These are phyloP conservation scores for Ophonus ardosiacus DNA, from an alignment of 2,888 invertebrate genomes.

Conservation along the genomic window DNA sequence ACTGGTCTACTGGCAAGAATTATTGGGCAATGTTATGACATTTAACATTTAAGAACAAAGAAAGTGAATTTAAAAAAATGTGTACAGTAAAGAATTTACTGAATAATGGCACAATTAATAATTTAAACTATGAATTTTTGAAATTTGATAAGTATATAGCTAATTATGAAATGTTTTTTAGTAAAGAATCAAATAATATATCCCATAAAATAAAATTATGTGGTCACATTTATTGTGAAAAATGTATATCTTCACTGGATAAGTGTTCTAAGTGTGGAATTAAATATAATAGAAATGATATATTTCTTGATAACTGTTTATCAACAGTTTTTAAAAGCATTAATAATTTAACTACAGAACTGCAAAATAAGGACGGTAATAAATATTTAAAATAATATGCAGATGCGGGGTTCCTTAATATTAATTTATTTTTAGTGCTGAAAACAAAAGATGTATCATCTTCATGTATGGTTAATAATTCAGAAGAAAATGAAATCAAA, in stretches of 20 bases:
- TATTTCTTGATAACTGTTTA: constrained; percentile 7
- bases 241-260: neutral
- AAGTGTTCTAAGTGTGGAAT: constrained; percentile 32
- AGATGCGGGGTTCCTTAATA: neutral
- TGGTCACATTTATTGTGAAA: constrained; percentile 28
- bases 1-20: too few relatives aligned
- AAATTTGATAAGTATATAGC: too few relatives aligned
- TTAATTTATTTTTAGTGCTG: neutral
- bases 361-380: neutral
- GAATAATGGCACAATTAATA: neutral
- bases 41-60: too few relatives aligned
- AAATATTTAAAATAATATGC: neutral
- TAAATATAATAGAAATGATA: neutral
- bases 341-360: neutral
- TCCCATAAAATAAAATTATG: constrained; percentile 5
- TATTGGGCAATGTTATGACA: too few relatives aligned
- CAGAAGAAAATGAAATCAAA: constrained; percentile 6
- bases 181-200: neutral
- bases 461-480: neutral
- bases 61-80: too few relatives aligned
- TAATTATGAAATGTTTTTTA: neutral
- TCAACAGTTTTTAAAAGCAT: neutral
- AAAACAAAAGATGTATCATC: neutral
- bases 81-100: too few relatives aligned
- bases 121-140: too few relatives aligned